These are phyloP conservation scores for Tonatia bakeri DNA, from an alignment of 2,113 vertebrate species.

Conservation along the genomic window DNA sequence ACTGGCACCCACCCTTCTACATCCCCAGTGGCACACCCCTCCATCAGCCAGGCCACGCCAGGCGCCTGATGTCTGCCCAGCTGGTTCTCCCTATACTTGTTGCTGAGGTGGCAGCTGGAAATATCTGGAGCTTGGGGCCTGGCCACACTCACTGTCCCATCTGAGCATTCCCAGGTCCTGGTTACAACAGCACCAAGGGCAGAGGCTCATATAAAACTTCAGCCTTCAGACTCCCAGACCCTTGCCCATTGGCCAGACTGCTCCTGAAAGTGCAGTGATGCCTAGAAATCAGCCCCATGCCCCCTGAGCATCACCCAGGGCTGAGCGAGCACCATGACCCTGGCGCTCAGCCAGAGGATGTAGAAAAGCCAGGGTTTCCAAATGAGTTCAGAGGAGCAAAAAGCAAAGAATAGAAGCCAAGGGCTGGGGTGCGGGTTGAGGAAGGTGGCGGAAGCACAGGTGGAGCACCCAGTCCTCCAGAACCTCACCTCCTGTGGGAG, in stretches of 20 bases:
- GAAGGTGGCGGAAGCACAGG: neutral
- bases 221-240: neutral
- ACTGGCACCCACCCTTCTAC: neutral
- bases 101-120: neutral
- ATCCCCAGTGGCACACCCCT: neutral
- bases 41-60: neutral
- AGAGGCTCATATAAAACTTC: neutral
- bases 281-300: neutral
- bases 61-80: neutral
- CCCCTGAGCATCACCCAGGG: neutral
- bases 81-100: neutral
- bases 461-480: neutral
- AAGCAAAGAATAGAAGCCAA: neutral
- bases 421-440: neutral
- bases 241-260: neutral
- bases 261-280: neutral
- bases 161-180: neutral
- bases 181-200: neutral
- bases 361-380: slow-evolving; percentile 5
- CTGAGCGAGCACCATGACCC: neutral
- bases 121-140: neutral
- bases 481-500: neutral
- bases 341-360: neutral
- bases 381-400: neutral
- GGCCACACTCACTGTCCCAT: neutral